A percentile compares a stretch with the other conserved stretches of the same genome.
These are phyloP conservation scores for Habrosyne pyritoides DNA, from an alignment of 2,888 invertebrate species.

Conservation along the genomic window DNA sequence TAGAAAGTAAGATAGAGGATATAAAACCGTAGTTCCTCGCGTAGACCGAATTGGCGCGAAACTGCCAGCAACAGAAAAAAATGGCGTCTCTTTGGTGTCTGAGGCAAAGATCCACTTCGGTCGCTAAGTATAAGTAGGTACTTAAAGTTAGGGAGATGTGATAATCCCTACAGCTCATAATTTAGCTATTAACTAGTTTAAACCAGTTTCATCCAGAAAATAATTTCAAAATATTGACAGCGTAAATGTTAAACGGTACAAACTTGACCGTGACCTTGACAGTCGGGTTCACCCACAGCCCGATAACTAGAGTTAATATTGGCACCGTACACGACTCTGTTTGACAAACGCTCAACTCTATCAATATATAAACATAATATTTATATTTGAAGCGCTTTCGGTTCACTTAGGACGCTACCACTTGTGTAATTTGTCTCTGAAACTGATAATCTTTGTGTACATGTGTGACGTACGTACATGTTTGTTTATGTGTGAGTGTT, in stretches of 20 bases:
- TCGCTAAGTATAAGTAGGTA: too few relatives aligned
- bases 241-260: conserved; percentile 50
- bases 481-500: conserved; percentile 25
- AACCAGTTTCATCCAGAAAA: conserved; percentile 16
- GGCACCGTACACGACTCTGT: conserved; percentile 76
- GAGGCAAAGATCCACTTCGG: too few relatives aligned
- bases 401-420: conserved; percentile 56
- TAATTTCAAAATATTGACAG: conserved; percentile 60
- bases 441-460: conserved; percentile 72
- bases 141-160: too few relatives aligned
- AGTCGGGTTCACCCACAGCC: conserved; percentile 62
- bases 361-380: conserved; percentile 84
- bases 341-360: conserved; percentile 81
- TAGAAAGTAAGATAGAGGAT: too few relatives aligned
- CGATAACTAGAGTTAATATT: conserved; percentile 83
- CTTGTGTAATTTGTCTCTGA: conserved; percentile 78
- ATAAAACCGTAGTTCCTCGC: too few relatives aligned
- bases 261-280: conserved; percentile 75
- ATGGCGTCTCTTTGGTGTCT: too few relatives aligned
- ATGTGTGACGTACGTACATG: conserved; percentile 33
- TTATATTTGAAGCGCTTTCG: conserved; percentile 78
- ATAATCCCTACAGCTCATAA: too few relatives aligned
- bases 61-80: too few relatives aligned
- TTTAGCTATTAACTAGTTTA: too few relatives aligned
- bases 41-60: too few relatives aligned